Evolutionary conservation across 2,113 vertebrate genomes (phyloP), one percentile per base, ranked within the genome.

Genomic region (Pardalotus punctatus): DNA sequence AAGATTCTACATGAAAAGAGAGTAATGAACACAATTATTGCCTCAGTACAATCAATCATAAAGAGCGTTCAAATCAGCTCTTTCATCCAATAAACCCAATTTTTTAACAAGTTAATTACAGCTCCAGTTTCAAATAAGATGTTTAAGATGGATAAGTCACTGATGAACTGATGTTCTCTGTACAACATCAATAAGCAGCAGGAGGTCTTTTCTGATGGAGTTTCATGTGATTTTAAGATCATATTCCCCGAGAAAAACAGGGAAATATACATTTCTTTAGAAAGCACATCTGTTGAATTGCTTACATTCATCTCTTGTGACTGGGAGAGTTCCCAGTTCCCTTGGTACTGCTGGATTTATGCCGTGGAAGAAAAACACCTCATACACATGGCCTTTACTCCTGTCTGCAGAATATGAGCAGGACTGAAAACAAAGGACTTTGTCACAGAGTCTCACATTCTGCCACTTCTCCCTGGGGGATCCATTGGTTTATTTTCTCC

Each of bases 401-500:
- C 43, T 66, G 72, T 57, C 42, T 81, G 8, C 20, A 21, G 36
- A 42, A 11, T 43, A 35, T 2, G 8, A 24, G 6, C 16, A 36
- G 40, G 18, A 12, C 53, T 76, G 56, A 16, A 65, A 70, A 47
- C 6, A 22, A n/a, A 51, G 31, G 64, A 17, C 54, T 73, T 45
- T 36, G 31, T 80, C 45, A 53, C 33, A 1, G 0, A 6, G 3
- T 24, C 57, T 27, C 29, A 33, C 3, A 2, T 60, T 66, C 15
- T 65, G 60, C 60, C 29, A 0, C 29, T 84, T 45, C 69, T 81
- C 27, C 33, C 48, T 2, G 2, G 38, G 53, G 21, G 10, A 73
- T 25, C 12, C 16, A 28, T 16, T 64, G 40, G 20, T n/a, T 81
- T 27, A 2, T 50, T 87, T 95, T 67, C 38, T 72, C 48, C 64